Evolutionary conservation across 2,888 invertebrate genomes (phyloP).

Genomic region (Agriopis leucophaearia): DNA sequence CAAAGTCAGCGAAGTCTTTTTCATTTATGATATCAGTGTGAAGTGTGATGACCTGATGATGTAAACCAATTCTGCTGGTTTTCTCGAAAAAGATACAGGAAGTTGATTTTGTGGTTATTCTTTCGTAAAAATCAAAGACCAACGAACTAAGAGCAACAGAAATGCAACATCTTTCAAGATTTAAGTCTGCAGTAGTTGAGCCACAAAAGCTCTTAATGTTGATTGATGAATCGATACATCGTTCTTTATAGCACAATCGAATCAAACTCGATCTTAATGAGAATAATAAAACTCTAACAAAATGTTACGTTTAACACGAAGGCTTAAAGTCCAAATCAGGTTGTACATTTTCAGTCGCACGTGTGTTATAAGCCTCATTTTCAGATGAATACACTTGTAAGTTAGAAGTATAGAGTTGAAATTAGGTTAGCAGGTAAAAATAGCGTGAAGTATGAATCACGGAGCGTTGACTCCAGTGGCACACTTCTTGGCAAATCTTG

Average conservation of each 20-base stretch:
- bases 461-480: constrained; percentile 52
- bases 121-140: constrained; percentile 8
- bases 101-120: not conserved
- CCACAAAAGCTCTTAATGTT: constrained; percentile 35
- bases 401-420: constrained; percentile 23
- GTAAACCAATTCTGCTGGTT: not conserved
- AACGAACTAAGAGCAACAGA: constrained; percentile 23
- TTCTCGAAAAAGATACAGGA: constrained; percentile 5
- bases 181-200: constrained; percentile 25
- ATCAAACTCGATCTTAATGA: constrained; percentile 36
- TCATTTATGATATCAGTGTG: no score
- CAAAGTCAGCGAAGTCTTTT: no score
- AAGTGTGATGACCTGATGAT: not conserved
- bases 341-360: constrained; percentile 9
- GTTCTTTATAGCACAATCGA: constrained; percentile 29
- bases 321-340: constrained; percentile 32
- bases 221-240: constrained; percentile 41
- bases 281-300: constrained; percentile 12
- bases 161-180: constrained; percentile 29
- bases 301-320: constrained; percentile 17
- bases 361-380: constrained; percentile 10
- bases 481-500: constrained; percentile 47
- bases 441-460: constrained; percentile 47
- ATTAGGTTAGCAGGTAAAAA: constrained; percentile 34
- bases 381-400: constrained; percentile 28